phyloP scores from a whole-genome alignment of 2,113 vertebrate genomes.

The Galemys pyrenaicus region DNA sequence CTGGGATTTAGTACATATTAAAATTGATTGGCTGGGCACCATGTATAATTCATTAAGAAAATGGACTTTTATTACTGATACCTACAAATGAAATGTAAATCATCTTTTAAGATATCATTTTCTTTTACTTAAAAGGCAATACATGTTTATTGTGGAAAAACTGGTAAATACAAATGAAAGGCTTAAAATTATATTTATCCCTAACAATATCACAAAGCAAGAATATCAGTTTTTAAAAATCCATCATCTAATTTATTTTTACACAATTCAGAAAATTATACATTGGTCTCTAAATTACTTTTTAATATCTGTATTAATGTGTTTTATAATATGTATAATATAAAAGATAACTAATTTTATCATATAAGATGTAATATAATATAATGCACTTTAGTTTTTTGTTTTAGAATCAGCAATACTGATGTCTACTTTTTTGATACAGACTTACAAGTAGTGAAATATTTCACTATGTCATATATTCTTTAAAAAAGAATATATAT shows the following conservation, averaged over 20 bases:
- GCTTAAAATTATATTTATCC: neutral
- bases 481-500: neutral
- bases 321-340: neutral
- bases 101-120: neutral
- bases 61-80: neutral
- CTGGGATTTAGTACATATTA: neutral
- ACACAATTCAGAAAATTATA: neutral
- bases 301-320: neutral
- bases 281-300: neutral
- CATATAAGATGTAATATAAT: neutral
- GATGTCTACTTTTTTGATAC: neutral
- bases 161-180: neutral
- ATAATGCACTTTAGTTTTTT: neutral
- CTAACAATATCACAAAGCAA: neutral
- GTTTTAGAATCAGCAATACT: neutral
- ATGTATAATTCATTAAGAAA: neutral
- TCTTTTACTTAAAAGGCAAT: constrained; percentile 2
- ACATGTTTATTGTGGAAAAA: neutral
- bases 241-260: neutral
- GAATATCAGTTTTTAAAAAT: constrained; percentile 18
- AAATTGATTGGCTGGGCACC: neutral
- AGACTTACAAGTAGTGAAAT: neutral
- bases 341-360: no score
- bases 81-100: neutral
- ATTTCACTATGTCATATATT: no score